Evolutionary conservation across 2,113 vertebrate species (phyloP).

Genomic region (Embiotoca jacksoni): DNA sequence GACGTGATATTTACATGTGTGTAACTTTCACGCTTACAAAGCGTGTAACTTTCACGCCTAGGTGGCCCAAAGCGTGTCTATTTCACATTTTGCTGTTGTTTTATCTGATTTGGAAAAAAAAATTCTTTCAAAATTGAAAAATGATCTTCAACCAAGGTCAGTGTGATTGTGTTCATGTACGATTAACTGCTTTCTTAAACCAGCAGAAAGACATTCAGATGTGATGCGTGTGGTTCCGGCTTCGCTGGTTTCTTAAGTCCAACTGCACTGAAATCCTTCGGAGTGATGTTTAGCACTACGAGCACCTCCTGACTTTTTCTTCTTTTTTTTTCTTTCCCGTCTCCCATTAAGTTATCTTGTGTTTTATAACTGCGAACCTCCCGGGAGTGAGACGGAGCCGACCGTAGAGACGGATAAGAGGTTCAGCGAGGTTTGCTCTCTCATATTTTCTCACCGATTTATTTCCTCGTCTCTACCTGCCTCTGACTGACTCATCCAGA

Average conservation of each 20-base stretch:
- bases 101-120: too few species aligned
- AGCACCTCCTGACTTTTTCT: background rate
- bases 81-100: too few species aligned
- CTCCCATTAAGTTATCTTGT: background rate
- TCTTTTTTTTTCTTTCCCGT: background rate
- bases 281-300: background rate
- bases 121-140: too few species aligned
- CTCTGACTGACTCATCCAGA: conserved; percentile 18
- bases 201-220: background rate
- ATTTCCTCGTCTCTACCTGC: conserved; percentile 23
- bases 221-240: background rate
- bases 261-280: background rate
- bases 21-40: too few species aligned
- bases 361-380: conserved; percentile 10
- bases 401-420: conserved; percentile 1
- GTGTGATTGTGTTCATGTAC: too few species aligned
- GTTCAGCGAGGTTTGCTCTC: conserved; percentile 9
- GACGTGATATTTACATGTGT: too few species aligned
- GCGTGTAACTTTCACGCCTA: too few species aligned
- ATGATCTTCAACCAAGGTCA: too few species aligned
- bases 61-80: too few species aligned
- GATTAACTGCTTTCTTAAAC: too few species aligned
- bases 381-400: background rate
- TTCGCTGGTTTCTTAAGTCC: too few species aligned
- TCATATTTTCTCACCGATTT: conserved; percentile 31